Evolutionary conservation across 1,140 invertebrate genomes (phyloP).

Genomic region (Drosophila arawakana): DNA sequence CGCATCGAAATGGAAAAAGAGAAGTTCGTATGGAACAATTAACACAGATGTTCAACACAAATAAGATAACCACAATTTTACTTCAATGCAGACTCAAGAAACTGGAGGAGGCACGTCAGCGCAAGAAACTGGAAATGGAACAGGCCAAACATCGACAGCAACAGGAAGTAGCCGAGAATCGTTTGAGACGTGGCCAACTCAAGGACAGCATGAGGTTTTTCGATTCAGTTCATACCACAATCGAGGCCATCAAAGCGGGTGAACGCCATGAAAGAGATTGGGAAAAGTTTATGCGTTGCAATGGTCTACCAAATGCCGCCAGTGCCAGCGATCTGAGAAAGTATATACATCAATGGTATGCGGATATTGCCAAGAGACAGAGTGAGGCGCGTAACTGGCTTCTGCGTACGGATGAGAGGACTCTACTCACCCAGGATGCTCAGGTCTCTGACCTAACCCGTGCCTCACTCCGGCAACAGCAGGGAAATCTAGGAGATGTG

Average conservation of each 20-base stretch:
- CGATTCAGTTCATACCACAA: slow-evolving; percentile 60
- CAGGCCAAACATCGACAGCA: slow-evolving; percentile 78
- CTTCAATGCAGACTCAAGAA: slow-evolving; percentile 65
- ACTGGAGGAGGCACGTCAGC: slow-evolving; percentile 79
- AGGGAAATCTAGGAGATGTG: slow-evolving; percentile 78
- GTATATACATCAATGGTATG: slow-evolving; percentile 87
- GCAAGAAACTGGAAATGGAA: slow-evolving; percentile 80
- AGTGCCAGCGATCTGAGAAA: slow-evolving; percentile 86
- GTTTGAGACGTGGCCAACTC: slow-evolving; percentile 63
- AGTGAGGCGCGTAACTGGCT: slow-evolving; percentile 82
- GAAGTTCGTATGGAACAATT: slow-evolving; percentile 53
- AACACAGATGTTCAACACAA: not conserved
- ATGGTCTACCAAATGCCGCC: slow-evolving; percentile 87
- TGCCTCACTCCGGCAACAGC: slow-evolving; percentile 67
- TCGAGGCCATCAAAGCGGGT: slow-evolving; percentile 67
- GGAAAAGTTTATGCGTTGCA: slow-evolving; percentile 87
- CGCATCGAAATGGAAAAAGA: slow-evolving; percentile 84
- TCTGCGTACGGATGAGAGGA: slow-evolving; percentile 82
- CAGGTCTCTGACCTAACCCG: slow-evolving; percentile 69
- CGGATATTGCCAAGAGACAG: slow-evolving; percentile 85
- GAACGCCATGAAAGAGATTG: slow-evolving; percentile 85
- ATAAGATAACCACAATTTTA: not conserved
- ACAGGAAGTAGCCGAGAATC: slow-evolving; percentile 80
- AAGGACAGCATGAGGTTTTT: slow-evolving; percentile 78
- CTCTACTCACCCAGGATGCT: slow-evolving; percentile 78